Evolutionary conservation across 1,140 invertebrate species (phyloP), one percentile per base, ranked within the genome.

Genomic region (Meloidogyne hapla): DNA sequence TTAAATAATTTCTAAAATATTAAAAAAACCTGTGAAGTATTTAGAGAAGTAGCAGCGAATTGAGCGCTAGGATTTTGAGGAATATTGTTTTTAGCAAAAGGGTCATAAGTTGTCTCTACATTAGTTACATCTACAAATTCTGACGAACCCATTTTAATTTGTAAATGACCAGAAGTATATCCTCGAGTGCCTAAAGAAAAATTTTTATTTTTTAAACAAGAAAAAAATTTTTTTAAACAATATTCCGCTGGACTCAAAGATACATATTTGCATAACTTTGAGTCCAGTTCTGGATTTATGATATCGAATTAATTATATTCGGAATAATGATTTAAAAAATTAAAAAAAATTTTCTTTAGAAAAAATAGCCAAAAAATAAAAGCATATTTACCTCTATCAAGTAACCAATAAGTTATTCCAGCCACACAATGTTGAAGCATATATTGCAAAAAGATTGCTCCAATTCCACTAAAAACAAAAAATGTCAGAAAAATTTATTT

Each of bases 401-500:
- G 48, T 28, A 77, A n/a, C 45, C 68, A 69, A 40, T 68, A 77
- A 18, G 64, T 64, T 21, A 67, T 40, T 21, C 66, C 45, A 21
- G 74, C 74, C 10, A 81, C 77, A 66, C 76, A 72, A 40, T 81
- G 81, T 69, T 81, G 80, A 23, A 81, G 66, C 10, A 62, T 61
- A 68, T 83, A 83, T 70, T 81, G 80, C n/a, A 81, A 45, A 23
- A 73, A 68, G 6, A 81, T 45, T 23, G 80, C 80, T 2, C 80
- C 80, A 42, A 81, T 69, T 13, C 80, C 80, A 66, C 81, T 45
- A 65, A 80, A 68, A n/a, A 65, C 42, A 61, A 77, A 26, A 63
- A 18, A 62, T 18, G n/a, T 23, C 21, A 69, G n/a, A 12, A 4
- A 28, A 69, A 15, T 33, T 38, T 33, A 68, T 21, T 21, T 26